These are phyloP conservation scores for Carollia perspicillata DNA, from an alignment of 2,113 vertebrate genomes.

Conservation along the genomic window DNA sequence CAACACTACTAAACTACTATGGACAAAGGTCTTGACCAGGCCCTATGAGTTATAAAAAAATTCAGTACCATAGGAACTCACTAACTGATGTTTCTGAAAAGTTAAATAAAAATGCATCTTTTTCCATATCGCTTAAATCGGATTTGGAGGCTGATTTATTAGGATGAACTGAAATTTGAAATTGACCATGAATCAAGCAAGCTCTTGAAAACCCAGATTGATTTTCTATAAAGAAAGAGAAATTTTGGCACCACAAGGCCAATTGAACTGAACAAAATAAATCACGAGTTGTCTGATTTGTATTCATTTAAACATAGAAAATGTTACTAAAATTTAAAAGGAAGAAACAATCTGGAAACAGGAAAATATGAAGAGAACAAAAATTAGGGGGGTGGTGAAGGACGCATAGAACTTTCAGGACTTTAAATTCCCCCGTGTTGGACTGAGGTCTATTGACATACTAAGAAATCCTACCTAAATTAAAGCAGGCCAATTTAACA, in stretches of 20 bases:
- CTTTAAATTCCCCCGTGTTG: neutral
- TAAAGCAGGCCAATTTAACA: neutral
- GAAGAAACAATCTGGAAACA: neutral
- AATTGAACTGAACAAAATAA: constrained; percentile 7
- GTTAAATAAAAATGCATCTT: neutral
- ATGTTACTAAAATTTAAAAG: neutral
- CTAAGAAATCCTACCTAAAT: neutral
- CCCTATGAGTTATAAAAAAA: neutral
- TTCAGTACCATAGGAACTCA: neutral
- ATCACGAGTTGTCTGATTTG: constrained; percentile 15
- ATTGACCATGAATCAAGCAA: neutral
- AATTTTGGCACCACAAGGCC: neutral
- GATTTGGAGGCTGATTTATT: constrained; percentile 44
- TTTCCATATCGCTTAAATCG: neutral
- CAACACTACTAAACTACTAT: neutral
- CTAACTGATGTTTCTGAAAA: neutral
- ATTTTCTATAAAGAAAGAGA: constrained; percentile 33
- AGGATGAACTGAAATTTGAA: neutral
- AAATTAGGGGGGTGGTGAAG: neutral
- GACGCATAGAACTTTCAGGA: neutral
- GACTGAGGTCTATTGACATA: neutral
- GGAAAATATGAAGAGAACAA: neutral
- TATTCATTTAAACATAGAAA: constrained; percentile 38
- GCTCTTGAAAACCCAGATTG: neutral
- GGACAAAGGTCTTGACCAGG: neutral